Evolutionary conservation across 2,888 invertebrate genomes (phyloP).

Genomic region (Gibbula magus): DNA sequence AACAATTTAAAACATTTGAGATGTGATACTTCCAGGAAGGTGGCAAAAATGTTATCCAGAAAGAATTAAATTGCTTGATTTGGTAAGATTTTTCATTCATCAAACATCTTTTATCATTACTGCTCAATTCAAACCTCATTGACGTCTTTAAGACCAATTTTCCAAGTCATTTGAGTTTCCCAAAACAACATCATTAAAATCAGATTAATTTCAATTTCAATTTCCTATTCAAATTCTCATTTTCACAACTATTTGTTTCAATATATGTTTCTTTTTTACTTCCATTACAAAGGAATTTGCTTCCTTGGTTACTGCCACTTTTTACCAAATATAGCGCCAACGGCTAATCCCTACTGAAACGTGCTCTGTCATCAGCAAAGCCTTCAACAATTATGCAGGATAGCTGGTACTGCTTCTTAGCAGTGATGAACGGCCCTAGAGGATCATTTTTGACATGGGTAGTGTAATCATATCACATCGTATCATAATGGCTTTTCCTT

Average conservation of each 20-base stretch:
- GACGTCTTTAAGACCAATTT: no score
- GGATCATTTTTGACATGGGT: background rate
- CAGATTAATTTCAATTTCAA: background rate
- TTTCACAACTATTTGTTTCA: background rate
- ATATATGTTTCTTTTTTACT: no score
- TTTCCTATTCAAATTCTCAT: background rate
- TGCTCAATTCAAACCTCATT: no score
- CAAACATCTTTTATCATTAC: no score
- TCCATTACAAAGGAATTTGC: no score
- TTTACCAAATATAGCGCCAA: background rate
- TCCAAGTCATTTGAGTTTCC: no score
- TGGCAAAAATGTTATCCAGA: no score
- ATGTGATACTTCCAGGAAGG: no score
- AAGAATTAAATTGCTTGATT: no score
- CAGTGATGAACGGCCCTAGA: background rate
- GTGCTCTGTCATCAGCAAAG: background rate
- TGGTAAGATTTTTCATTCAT: no score
- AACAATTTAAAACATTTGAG: no score
- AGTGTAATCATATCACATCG: background rate
- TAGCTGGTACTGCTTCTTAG: background rate
- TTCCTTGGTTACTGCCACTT: no score
- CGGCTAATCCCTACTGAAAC: background rate
- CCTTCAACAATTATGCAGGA: conserved; percentile 3
- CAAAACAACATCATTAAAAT: background rate
- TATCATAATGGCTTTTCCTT: background rate